Base-by-base conservation (phyloP, 1,140 invertebrate genomes). In the Sipha flava region DNA sequence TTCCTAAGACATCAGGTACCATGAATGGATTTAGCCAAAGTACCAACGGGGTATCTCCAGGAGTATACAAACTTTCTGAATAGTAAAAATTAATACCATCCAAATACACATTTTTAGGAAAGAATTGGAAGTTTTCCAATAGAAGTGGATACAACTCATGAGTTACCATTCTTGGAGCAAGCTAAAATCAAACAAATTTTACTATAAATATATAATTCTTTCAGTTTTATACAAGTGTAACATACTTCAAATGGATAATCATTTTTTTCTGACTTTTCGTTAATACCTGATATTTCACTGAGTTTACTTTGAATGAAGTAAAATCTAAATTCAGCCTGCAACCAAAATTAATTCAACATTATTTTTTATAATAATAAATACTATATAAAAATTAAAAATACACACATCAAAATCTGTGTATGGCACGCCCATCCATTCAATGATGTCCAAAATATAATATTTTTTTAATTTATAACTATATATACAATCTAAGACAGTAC, bases 1-100 rank as follows among this genome's bases (percentile, higher is more conserved):
- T 80, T 49, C 54, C 34, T 34, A 80, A 43, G 5, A 81, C 21
- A 59, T 82, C 80, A 26, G 82, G 80, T 31, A 82, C 37, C 82
- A 82, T 82, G 37, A 80, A 82, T 3, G 81, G 80, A 57, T 82
- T 82, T 3, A 82, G 64, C 82, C 82, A 82, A 57, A 92, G 91
- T 1, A 96, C 93, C 16, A 98, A 85, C 0, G 96, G 95, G 1
- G 94, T 95, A 45, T 87, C 84, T 14, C 93, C 94, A 81, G 89
- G 88, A 10, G 88, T 89, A 82, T 98, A 98, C 81, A 91, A 89
- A 0, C 90, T 89, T 81, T 90, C 87, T 82, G 91, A 91, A 84
- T 96, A 93, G 84, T 93, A 95, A 86, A 95, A 95, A 26, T 95
- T 84, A 18, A 95, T 84, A 0, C 94, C 94, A 86, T 95, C 94